Base-by-base conservation (phyloP, 2,888 invertebrate species). In the Hydriomena furcata region DNA sequence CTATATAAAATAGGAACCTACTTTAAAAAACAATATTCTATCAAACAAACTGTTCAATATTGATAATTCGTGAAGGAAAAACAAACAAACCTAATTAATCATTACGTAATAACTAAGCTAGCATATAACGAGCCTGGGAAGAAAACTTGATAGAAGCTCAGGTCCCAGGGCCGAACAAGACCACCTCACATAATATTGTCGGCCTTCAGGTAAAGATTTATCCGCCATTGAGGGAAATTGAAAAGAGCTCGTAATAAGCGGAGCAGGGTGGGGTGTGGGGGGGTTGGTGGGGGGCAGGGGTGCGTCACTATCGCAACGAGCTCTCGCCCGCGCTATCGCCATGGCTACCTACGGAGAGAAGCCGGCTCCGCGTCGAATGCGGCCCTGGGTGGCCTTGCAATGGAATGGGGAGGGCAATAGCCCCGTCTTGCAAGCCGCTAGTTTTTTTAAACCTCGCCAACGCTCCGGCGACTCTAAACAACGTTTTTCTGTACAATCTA, bases 311-410 rank as follows among this genome's bases (percentile, higher is more conserved):
- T 84, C 88, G 89, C 85, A 79, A 89, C 88, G 78, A 63, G 67
- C 71, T 66, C 75, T 71, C 73, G 68, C 79, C 75, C 77, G 76
- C 80, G 71, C 76, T 66, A 85, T 88, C 76, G 78, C 77, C 85
- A 89, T 86, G 83, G 64, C 75, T 84, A 85, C 86, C 75, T 84
- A 85, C 86, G 76, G 82, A 6, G 17, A 8, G 31, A 7, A 11
- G 31, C 10, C 25, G 25, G 64, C 73, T 83, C 82, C 84, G 76
- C 65, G 60, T 72, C 78, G 72, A 85, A 77, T 91, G 71, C 90
- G 87, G 85, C 87, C 84, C 91, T 91, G 91, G 86, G 85, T 83
- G 87, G 88, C 91, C 91, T 90, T 91, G 90, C 91, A 91, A 78
- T 88, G 87, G 90, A 78, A 79, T 88, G 91, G 84, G 91, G 89